Base-by-base conservation (phyloP, 2,113 vertebrate genomes). In the Collichthys lucidus region DNA sequence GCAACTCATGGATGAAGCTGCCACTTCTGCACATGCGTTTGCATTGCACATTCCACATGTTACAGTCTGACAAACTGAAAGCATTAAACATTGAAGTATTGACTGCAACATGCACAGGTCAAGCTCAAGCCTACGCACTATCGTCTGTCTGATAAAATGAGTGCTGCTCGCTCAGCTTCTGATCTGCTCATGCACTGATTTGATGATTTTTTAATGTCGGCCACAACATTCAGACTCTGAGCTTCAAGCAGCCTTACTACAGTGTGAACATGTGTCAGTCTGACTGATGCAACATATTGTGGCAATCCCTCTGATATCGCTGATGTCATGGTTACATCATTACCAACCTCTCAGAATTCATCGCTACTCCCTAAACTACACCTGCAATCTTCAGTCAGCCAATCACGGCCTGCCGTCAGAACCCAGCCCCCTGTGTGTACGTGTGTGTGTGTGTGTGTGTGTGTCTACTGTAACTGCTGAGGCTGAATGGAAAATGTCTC, bases 401-500 rank as follows among this genome's bases (percentile, higher is more conserved):
- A 85, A 85, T 88, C 79, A 79, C 24, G 77, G 6, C 6, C 44
- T 67, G 31, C 42, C 5, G 16, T 11, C 17, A 46, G 56, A 56
- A 22, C 65, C 67, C 22, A 70, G 79, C 66, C 66, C 50, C 73
- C n/a, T 60, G 8, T 78, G 26, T 47, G 65, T 60, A 44, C 61
- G 40, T 49, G 35, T 44, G 24, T 52, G 72, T 62, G 19, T 35
- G 26, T 26, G 2, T 26, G 26, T 26, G 26, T 26, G 44, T 52
- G 63, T 74, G 20, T 40, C 4, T 11, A 3, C 19, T 63, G 20
- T 40, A 24, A 24, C 40, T 24, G 62, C n/a, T 64, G 11, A n/a
- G 12, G 7, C 80, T 71, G 40, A 75, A 63, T 81, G 80, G 74
- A 84, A 86, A 76, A 71, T 63, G 15, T 49, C 29, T 64, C 24